These are phyloP conservation scores for Hypolimnas misippus DNA, from an alignment of 2,888 invertebrate species.

Conservation along the genomic window DNA sequence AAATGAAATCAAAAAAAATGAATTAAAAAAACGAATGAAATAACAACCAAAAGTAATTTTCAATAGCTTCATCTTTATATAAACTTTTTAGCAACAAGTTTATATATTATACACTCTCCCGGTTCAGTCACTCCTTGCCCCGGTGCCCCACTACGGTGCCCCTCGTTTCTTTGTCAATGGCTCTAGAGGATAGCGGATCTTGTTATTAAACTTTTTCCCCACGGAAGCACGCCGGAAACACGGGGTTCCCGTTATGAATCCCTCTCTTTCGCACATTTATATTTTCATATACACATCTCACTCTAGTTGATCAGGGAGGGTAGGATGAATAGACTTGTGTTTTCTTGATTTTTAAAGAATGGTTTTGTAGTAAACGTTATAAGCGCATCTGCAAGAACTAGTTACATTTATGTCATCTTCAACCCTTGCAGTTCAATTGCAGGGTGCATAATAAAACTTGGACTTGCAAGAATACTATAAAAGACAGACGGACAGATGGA, in stretches of 20 bases:
- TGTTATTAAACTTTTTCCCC: conserved; percentile 53
- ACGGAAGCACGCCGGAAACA: conserved; percentile 70
- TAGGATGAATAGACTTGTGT: conserved; percentile 58
- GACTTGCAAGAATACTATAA: background rate
- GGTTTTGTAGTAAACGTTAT: conserved; percentile 35
- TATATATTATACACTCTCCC: background rate
- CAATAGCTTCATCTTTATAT: too few relatives aligned
- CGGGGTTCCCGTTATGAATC: conserved; percentile 66
- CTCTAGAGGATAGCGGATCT: conserved; percentile 56
- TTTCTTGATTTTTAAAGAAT: conserved; percentile 52
- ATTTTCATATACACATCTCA: conserved; percentile 18
- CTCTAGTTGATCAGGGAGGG: conserved; percentile 48
- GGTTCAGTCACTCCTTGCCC: conserved; percentile 50
- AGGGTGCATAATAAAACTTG: conserved; percentile 14
- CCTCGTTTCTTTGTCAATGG: conserved; percentile 31
- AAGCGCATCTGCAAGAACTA: conserved; percentile 37
- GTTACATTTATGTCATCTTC: conserved; percentile 34
- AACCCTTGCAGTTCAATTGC: conserved; percentile 35
- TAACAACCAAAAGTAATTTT: too few relatives aligned
- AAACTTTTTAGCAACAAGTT: background rate
- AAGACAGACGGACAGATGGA: background rate
- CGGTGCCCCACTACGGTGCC: conserved; percentile 63
- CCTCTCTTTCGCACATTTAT: conserved; percentile 46
- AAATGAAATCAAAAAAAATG: too few relatives aligned
- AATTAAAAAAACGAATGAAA: too few relatives aligned